Conservation (phyloP, 2,113 vertebrate species). For the Carlito syrichta region DNA sequence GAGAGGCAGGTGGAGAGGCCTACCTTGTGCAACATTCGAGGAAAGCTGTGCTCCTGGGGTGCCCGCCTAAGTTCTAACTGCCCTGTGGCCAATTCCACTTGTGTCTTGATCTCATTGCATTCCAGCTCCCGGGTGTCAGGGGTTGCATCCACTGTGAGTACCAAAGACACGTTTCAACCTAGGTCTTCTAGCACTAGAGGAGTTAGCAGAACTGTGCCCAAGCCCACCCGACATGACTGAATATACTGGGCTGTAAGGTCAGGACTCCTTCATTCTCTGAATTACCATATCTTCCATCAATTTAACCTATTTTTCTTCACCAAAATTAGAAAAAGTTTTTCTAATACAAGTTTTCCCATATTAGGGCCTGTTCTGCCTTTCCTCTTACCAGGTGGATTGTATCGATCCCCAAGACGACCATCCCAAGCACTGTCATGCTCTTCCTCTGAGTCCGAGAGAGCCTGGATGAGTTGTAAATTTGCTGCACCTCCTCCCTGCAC, state of each 20-base stretch:
- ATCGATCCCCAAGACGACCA: constrained; percentile 89
- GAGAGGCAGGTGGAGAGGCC: background rate
- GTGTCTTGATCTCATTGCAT: constrained; percentile 90
- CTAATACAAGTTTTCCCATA: background rate
- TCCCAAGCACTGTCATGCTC: constrained; percentile 94
- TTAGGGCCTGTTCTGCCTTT: background rate
- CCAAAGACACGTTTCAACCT: background rate
- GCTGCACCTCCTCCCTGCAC: constrained; percentile 92
- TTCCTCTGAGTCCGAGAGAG: constrained; percentile 93
- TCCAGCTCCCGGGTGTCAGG: constrained; percentile 91
- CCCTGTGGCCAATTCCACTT: constrained; percentile 90
- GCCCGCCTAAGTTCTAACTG: constrained; percentile 74
- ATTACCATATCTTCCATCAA: background rate
- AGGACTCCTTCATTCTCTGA: background rate
- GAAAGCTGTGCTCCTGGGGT: constrained; percentile 81
- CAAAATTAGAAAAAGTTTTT: background rate
- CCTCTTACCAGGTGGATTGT: constrained; percentile 91
- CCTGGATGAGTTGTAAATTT: constrained; percentile 91
- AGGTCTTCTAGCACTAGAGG: background rate
- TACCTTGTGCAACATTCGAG: constrained; percentile 85
- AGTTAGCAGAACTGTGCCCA: background rate
- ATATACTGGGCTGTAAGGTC: background rate
- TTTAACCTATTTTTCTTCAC: background rate
- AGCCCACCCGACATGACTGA: background rate
- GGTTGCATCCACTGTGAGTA: constrained; percentile 85